Evolutionary conservation across 2,888 invertebrate genomes (phyloP).

Genomic region (Artemia sinica): DNA sequence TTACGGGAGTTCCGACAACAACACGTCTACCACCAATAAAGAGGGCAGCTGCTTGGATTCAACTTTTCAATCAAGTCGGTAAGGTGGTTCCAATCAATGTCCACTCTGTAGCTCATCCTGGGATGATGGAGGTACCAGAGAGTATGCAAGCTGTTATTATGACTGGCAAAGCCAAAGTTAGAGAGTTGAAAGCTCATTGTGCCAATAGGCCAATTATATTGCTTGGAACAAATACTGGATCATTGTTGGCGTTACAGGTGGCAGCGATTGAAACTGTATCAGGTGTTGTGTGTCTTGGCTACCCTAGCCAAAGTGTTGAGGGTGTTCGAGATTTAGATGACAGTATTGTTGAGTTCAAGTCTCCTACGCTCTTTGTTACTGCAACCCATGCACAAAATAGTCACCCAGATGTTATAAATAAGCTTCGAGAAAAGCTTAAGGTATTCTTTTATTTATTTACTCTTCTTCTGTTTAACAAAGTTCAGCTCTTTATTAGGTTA

Average conservation of each 20-base stretch:
- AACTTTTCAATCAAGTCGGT: constrained; percentile 37
- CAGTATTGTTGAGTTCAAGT: constrained; percentile 48
- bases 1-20: not conserved
- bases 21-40: constrained; percentile 9
- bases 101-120: constrained; percentile 32
- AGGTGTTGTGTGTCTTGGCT: constrained; percentile 58
- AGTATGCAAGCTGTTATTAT: constrained; percentile 39
- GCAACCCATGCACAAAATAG: constrained; percentile 51
- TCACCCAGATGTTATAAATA: not conserved
- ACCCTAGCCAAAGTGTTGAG: constrained; percentile 52
- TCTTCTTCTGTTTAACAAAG: not conserved
- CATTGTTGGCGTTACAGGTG: constrained; percentile 37
- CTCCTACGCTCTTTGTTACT: constrained; percentile 57
- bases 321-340: constrained; percentile 58
- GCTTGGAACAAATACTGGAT: constrained; percentile 22
- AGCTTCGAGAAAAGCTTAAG: constrained; percentile 26
- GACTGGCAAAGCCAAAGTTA: constrained; percentile 48
- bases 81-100: constrained; percentile 46
- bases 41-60: constrained; percentile 16
- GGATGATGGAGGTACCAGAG: constrained; percentile 28
- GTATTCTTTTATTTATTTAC: constrained; percentile 32
- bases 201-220: constrained; percentile 45
- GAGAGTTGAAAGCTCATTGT: constrained; percentile 47
- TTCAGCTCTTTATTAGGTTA: no score
- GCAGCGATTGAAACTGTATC: constrained; percentile 51